Evolutionary conservation across 2,113 vertebrate species (phyloP).

Genomic region (Neolamprologus ventralis): DNA sequence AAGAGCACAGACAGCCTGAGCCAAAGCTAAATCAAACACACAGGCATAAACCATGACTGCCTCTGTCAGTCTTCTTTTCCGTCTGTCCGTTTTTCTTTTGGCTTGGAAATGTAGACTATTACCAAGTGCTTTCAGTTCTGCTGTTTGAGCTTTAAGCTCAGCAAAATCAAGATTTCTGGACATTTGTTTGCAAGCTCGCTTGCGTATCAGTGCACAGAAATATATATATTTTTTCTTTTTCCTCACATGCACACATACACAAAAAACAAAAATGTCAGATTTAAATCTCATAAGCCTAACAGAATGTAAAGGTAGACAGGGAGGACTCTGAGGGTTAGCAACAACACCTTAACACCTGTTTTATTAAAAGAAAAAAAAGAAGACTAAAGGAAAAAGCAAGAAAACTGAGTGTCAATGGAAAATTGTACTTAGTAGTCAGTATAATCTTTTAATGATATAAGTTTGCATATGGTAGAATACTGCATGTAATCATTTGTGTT

Average conservation of each 20-base stretch:
- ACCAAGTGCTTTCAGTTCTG: neutral
- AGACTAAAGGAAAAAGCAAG: neutral
- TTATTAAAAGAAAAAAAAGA: neutral
- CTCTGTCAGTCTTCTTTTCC: neutral
- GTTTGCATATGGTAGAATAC: no score
- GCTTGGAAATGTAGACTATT: neutral
- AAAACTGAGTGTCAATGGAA: no score
- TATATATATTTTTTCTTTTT: neutral
- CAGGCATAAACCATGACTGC: neutral
- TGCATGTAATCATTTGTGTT: no score
- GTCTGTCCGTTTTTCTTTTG: neutral
- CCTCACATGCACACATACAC: neutral
- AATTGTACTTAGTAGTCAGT: no score
- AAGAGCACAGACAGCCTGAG: slow-evolving; percentile 9
- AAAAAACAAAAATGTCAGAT: neutral
- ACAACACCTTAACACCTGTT: neutral
- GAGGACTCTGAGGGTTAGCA: neutral
- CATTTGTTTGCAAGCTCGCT: neutral
- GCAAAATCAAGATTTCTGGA: neutral
- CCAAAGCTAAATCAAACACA: neutral
- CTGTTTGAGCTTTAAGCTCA: neutral
- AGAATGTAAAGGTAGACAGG: neutral
- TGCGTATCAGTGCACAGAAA: neutral
- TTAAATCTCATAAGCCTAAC: neutral
- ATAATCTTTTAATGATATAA: no score